Base-by-base conservation (phyloP, 2,888 invertebrate species). In the Ochropacha duplaris region DNA sequence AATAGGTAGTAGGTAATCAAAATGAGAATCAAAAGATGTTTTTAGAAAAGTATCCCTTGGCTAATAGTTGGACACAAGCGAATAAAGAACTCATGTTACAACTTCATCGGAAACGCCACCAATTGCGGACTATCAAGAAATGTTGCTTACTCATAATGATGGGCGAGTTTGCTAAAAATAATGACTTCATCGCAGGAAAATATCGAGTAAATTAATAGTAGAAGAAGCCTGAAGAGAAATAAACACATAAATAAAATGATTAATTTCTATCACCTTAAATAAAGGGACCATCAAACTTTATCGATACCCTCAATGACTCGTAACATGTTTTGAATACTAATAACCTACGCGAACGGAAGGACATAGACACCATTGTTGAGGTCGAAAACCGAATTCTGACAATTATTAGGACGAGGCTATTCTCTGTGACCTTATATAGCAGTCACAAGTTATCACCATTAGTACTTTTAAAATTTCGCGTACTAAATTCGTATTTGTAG, bases 291-390 rank as follows among this genome's bases (percentile, higher is more conserved):
- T 50, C 26, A 28, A 19, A 39, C 50, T 54, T 52, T 54, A 49
- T 55, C 22, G 52, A 50, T 54, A 54, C 36, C 49, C 49, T 22
- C 49, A 57, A 26, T 63, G 60, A 34, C 22, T 52, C 31, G 31
- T 22, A n/a, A 31, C 16, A 19, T 57, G 66, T 56, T 60, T 57
- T 59, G 78, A 78, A 80, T 80, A 61, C 61, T 65, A 73, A 79
- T 66, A n/a, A n/a, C n/a, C n/a, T 26, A 39, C 57, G 59, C 65
- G 67, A 62, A 62, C 77, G 78, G 76, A 78, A 78, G 76, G 71
- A 74, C 66, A 58, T 58, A 60, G 61, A 57, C 65, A 51, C 68
- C 67, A 54, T 66, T 16, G 63, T 55, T 60, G 56, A 66, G 75
- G 76, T 71, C 68, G 70, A 62, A 62, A 57, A 64, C 63, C 71